A percentile compares a stretch with the other conserved stretches of the same genome.
These are phyloP conservation scores for Acanthopleura granulata DNA, from an alignment of 2,888 invertebrate genomes.

Conservation along the genomic window DNA sequence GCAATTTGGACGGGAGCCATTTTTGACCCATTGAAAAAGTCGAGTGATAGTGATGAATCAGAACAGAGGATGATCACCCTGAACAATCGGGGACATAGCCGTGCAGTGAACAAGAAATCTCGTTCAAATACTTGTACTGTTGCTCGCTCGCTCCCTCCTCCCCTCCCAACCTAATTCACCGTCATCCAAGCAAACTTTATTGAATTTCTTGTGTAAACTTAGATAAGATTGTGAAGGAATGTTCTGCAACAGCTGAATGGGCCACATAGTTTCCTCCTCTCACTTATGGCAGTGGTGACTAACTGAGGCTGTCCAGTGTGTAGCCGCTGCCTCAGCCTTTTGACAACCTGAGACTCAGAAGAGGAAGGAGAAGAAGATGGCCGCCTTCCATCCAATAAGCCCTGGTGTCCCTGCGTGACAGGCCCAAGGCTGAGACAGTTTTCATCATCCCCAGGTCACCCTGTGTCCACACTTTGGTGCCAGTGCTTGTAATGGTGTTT, in stretches of 20 bases:
- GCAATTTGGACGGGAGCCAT: conserved; percentile 19
- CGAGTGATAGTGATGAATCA: conserved; percentile 1
- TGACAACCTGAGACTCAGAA: neutral
- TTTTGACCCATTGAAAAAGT: conserved; percentile 20
- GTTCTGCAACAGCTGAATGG: conserved; percentile 12
- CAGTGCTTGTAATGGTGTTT: conserved; percentile 3
- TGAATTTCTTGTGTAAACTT: conserved; percentile 20
- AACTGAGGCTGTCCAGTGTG: neutral
- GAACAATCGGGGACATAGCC: conserved; percentile 4
- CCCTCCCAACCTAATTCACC: neutral
- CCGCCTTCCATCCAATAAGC: conserved; percentile 14
- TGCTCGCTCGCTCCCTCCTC: neutral
- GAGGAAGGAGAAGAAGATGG: neutral
- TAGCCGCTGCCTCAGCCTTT: neutral
- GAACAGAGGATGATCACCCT: conserved; percentile 15
- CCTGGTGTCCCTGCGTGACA: neutral
- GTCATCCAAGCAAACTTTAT: conserved; percentile 17
- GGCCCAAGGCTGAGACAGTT: neutral
- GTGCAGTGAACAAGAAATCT: neutral
- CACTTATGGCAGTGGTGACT: neutral
- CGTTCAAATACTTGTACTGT: conserved; percentile 8
- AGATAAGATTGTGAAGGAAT: conserved; percentile 17
- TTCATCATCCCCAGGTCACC: neutral
- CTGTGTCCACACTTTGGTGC: conserved; percentile 19
- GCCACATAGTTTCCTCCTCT: neutral